Evolutionary conservation across 2,113 vertebrate genomes (phyloP).

Genomic region (Menura novaehollandiae): DNA sequence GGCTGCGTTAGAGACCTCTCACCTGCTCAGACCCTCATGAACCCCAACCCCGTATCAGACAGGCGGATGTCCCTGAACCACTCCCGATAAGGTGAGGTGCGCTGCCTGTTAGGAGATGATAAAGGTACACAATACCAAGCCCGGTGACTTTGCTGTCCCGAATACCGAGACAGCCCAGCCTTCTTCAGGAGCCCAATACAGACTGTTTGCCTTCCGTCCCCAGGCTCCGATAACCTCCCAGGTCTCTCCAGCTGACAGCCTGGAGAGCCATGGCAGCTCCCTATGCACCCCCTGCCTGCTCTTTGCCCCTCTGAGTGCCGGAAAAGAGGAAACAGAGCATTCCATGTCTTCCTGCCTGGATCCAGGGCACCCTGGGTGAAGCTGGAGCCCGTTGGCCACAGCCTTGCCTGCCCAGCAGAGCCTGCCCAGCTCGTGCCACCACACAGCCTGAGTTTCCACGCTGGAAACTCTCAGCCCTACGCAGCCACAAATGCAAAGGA

Average conservation of each 20-base stretch:
- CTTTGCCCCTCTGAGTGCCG: not conserved
- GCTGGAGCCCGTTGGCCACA: accelerated
- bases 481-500: not conserved
- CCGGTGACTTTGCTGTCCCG: not conserved
- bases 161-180: not conserved
- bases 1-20: not conserved
- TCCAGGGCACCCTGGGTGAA: not conserved
- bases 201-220: not conserved
- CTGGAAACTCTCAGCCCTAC: not conserved
- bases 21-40: not conserved
- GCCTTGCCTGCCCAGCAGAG: not conserved
- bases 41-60: not conserved
- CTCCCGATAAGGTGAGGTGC: not conserved
- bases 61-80: not conserved
- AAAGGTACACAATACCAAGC: not conserved
- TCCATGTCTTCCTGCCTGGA: not conserved
- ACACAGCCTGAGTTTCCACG: accelerated
- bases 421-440: not conserved
- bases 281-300: accelerated
- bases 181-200: not conserved
- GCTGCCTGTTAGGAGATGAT: not conserved
- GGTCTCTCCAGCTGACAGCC: not conserved
- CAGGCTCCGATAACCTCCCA: not conserved
- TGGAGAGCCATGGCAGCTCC: not conserved
- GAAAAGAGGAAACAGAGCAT: not conserved